A percentile compares a stretch with the other conserved stretches of the same genome.
These are phyloP conservation scores for Montipora sp. DNA, from an alignment of 64 coral and sea anemone genomes.

Conservation along the genomic window DNA sequence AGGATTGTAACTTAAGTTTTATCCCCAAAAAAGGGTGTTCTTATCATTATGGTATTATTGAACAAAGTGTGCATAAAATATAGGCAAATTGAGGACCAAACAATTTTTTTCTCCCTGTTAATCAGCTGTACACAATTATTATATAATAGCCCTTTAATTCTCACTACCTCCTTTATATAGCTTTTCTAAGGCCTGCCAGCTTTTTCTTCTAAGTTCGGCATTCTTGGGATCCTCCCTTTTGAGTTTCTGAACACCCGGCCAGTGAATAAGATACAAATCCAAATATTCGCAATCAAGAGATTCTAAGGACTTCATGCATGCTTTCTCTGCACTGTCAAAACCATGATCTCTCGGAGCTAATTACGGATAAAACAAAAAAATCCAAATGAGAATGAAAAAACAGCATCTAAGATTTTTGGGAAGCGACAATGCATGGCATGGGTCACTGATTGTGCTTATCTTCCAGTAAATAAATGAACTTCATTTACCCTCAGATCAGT, in stretches of 20 bases:
- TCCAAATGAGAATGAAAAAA: neutral
- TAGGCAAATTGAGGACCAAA: neutral
- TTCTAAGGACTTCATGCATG: slow-evolving; percentile 71
- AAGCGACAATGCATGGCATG: no score
- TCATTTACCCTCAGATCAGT: no score
- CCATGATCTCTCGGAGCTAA: slow-evolving; percentile 87
- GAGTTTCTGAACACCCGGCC: slow-evolving; percentile 86
- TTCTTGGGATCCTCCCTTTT: slow-evolving; percentile 87
- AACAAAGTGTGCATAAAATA: no score
- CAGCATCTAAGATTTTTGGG: no score
- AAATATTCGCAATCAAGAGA: slow-evolving; percentile 68
- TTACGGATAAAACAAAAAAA: neutral
- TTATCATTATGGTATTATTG: no score
- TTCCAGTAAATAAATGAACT: no score
- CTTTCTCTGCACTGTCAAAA: slow-evolving; percentile 65
- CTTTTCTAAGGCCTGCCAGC: slow-evolving; percentile 87
- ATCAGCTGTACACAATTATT: neutral
- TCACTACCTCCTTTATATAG: slow-evolving; percentile 66
- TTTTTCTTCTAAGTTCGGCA: slow-evolving; percentile 62
- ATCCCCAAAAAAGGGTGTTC: no score
- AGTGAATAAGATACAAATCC: slow-evolving; percentile 88
- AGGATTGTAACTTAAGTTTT: no score
- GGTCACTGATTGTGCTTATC: no score
- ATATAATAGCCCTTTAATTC: no score
- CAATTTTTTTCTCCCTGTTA: neutral